A percentile compares a stretch with the other conserved stretches of the same genome.
Conservation (phyloP, 2,797 vertebrate species). For the Huso huso region DNA sequence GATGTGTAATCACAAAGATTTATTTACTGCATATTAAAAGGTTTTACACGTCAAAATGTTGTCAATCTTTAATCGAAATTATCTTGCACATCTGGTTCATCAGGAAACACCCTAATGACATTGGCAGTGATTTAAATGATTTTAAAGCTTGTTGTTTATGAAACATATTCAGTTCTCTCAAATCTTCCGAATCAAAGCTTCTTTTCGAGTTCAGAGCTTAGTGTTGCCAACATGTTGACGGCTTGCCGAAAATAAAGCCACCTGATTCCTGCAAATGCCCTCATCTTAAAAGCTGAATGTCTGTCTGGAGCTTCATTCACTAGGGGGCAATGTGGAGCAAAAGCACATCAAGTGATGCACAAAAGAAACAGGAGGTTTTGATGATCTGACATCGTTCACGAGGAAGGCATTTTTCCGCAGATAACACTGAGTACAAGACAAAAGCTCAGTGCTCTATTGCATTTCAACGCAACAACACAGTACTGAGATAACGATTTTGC, state of each 20-base stretch:
- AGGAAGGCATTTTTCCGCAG: too few species aligned
- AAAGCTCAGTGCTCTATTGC: too few species aligned
- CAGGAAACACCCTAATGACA: neutral
- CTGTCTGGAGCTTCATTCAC: conserved; percentile 16
- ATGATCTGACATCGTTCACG: neutral
- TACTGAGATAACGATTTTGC: too few species aligned
- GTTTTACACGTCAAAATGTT: too few species aligned
- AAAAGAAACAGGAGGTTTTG: neutral
- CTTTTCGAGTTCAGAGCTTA: conserved; percentile 5
- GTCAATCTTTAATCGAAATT: too few species aligned
- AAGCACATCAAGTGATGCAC: conserved; percentile 7
- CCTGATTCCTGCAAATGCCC: conserved; percentile 12
- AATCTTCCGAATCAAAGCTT: conserved; percentile 7
- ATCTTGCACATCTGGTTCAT: too few species aligned
- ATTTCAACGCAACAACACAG: too few species aligned
- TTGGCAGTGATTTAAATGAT: neutral
- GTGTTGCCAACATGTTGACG: conserved; percentile 9
- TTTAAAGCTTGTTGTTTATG: neutral
- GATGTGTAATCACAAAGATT: too few species aligned
- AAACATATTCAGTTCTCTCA: conserved; percentile 2
- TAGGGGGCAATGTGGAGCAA: conserved; percentile 8
- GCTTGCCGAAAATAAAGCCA: conserved; percentile 14
- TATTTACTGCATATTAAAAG: too few species aligned
- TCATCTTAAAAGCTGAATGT: conserved; percentile 12
- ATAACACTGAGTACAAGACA: too few species aligned